phyloP scores from a whole-genome alignment of 2,888 invertebrate species.

The Ochropleura leucogaster region DNA sequence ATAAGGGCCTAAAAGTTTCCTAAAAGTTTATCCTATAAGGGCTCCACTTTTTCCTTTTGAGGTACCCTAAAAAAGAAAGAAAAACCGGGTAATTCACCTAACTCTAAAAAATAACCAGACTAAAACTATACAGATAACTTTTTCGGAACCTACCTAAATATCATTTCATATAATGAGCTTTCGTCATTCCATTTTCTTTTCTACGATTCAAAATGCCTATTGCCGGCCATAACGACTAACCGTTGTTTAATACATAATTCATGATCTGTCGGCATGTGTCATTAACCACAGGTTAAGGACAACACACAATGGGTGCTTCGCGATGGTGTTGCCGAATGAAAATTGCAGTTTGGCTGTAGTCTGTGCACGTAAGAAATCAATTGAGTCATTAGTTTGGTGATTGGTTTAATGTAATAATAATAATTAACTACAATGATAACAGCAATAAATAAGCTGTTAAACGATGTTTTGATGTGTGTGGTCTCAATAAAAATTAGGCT shows the following conservation, averaged over 20 bases:
- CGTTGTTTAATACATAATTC: constrained; percentile 43
- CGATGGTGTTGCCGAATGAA: constrained; percentile 16
- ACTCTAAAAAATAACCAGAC: neutral
- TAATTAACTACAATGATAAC: neutral
- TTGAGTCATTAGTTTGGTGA: constrained; percentile 14
- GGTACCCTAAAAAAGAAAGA: no score
- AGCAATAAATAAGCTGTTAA: neutral
- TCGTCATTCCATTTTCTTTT: neutral
- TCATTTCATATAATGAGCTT: no score
- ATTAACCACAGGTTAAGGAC: constrained; percentile 63
- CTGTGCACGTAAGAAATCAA: constrained; percentile 18
- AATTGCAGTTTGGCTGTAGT: constrained; percentile 13
- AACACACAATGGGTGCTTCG: constrained; percentile 54
- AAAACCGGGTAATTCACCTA: no score
- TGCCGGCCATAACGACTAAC: constrained; percentile 29
- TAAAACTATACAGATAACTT: neutral
- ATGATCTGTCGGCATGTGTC: constrained; percentile 38
- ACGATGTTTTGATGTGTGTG: neutral
- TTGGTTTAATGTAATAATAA: neutral
- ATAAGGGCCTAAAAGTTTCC: no score
- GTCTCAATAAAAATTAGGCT: neutral
- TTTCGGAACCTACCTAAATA: neutral
- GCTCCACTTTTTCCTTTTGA: no score
- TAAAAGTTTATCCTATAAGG: no score
- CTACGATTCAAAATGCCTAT: constrained; percentile 22